A percentile compares a stretch with the other conserved stretches of the same genome.
Evolutionary conservation across 2,888 invertebrate genomes (phyloP).

Genomic region (Scaptomyza reducta): DNA sequence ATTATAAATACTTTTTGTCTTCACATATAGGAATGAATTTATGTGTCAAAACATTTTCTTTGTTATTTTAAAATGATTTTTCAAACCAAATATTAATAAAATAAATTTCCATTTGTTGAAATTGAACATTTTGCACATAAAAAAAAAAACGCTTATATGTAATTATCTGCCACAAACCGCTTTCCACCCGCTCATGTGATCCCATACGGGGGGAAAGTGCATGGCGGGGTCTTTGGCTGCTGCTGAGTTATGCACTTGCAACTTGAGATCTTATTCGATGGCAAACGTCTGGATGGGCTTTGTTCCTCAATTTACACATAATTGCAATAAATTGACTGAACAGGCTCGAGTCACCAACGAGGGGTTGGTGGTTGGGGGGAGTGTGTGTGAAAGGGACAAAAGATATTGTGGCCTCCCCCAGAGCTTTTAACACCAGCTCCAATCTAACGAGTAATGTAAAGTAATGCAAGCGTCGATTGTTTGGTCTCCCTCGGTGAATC

Average conservation of each 20-base stretch:
- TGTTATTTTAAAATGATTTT: no score
- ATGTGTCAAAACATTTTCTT: no score
- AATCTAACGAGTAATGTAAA: conserved; percentile 3
- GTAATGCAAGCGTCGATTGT: conserved; percentile 22
- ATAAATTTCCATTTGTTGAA: no score
- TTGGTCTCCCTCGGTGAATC: conserved; percentile 8
- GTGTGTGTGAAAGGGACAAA: not conserved
- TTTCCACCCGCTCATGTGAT: not conserved
- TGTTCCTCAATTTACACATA: conserved; percentile 77
- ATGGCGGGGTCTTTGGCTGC: conserved; percentile 6
- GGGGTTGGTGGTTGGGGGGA: not conserved
- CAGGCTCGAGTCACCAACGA: not conserved
- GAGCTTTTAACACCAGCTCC: not conserved
- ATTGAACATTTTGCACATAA: no score
- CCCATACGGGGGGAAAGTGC: conserved; percentile 25
- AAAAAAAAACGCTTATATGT: no score
- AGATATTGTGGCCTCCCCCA: conserved; percentile 24
- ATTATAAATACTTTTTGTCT: no score
- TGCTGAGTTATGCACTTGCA: conserved; percentile 26
- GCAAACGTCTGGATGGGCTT: conserved; percentile 60
- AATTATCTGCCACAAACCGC: not conserved
- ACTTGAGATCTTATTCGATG: conserved; percentile 40
- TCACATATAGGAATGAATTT: no score
- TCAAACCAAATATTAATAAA: no score
- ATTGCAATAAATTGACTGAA: conserved; percentile 75